These are phyloP conservation scores for Labeo calbasu DNA, from an alignment of 2,797 vertebrate species.

Conservation along the genomic window DNA sequence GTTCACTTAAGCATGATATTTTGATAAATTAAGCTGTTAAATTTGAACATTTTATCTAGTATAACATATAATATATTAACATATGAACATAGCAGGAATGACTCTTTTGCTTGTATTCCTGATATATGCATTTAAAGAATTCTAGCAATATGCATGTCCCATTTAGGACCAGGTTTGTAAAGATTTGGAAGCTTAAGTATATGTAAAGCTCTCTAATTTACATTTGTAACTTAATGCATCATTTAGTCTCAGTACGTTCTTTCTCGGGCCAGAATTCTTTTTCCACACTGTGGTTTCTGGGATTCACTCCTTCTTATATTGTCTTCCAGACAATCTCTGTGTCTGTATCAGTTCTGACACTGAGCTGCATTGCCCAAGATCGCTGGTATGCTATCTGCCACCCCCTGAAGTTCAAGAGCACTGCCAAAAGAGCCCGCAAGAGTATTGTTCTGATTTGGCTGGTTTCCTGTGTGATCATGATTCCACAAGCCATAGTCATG, in stretches of 20 bases:
- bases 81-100: not conserved
- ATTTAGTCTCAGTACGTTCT: not conserved
- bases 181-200: not conserved
- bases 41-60: too few relatives aligned
- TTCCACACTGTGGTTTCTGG: not conserved
- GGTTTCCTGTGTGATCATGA: conserved; percentile 94
- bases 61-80: too few relatives aligned
- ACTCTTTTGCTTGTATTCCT: not conserved
- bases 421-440: conserved; percentile 89
- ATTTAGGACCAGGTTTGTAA: too few relatives aligned
- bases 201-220: not conserved
- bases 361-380: conserved; percentile 96
- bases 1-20: not conserved
- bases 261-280: not conserved
- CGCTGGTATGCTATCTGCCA: conserved; percentile 99
- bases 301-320: not conserved
- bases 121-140: too few relatives aligned
- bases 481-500: conserved; percentile 96
- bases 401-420: conserved; percentile 98
- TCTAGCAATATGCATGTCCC: too few relatives aligned
- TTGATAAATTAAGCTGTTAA: not conserved
- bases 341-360: conserved; percentile 93
- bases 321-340: conserved; percentile 90
- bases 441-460: conserved; percentile 95
- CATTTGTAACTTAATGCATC: not conserved